Evolutionary conservation across 2,797 vertebrate species (phyloP), one percentile per base, ranked within the genome.

Genomic region (Etheostoma nigrum): DNA sequence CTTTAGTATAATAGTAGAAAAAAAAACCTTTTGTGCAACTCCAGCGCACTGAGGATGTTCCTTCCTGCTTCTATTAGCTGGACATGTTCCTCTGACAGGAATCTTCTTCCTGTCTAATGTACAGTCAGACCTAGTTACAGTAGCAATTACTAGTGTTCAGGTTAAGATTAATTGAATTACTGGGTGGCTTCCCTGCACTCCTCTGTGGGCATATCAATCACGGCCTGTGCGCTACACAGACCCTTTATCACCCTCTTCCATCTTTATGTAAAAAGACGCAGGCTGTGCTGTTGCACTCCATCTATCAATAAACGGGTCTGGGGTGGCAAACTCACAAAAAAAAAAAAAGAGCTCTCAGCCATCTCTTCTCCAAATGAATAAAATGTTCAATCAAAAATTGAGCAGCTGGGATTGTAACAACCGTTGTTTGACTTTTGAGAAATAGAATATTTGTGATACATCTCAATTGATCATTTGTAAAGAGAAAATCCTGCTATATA

Each of bases 141-240:
- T 92, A 91, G 90, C 93, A 93, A 93, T 95, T 95, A 94, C 91
- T 85, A 85, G 88, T 77, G 88, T 90, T 92, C 92, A 91, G 92
- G 92, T 93, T 91, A 82, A 90, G 89, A 95, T 94, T 91, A 94
- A 95, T 94, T 92, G 91, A 94, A 94, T 94, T 94, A 94, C 83
- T 73, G 87, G 89, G 88, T 89, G 88, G 86, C 88, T 92, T 90
- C 89, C 85, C 75, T 76, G 83, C 89, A 67, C 86, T 90, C 78
- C 78, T 65, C 47, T 74, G 84, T 77, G 89, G 88, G 85, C 82
- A 33, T 89, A 94, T 95, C 90, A 91, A 94, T 94, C 93, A 94
- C 27, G 1, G 77, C 76, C 77, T 45, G 63, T 23, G 67, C 0
- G 60, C 82, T 65, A 51, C 79, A 68, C 60, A 5, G 44, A 76